Base-by-base conservation (phyloP, 2,888 invertebrate species). In the Craniophora ligustri region DNA sequence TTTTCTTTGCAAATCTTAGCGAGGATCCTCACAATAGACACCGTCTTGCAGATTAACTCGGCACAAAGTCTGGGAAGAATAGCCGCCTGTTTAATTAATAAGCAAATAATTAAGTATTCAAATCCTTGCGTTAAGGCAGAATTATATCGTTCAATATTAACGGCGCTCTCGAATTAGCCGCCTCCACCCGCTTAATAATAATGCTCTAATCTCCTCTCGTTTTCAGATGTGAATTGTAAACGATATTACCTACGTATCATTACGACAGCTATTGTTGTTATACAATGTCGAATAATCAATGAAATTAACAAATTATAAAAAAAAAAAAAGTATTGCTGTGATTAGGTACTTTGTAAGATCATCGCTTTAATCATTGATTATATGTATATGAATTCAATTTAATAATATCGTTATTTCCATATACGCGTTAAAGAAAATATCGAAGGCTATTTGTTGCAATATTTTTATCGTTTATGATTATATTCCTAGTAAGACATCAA, bases 81-180 rank as follows among this genome's bases (percentile, higher is more conserved):
- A 46, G 47, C 41, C 46, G 36, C 48, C 36, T 57, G 54, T 60
- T 64, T 74, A 71, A 76, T 79, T 77, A 76, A 77, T 76, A 70
- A 76, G 77, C 69, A 73, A 78, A 74, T 73, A 68, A 76, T 75
- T 72, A 53, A 67, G 59, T 49, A 68, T 74, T 72, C 59, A 64
- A 68, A 74, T 70, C 61, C 70, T 55, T 49, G 50, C 57, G 51
- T 60, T 57, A 53, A 62, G 55, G 39, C 51, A 47, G 64, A 31
- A 56, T 69, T 59, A 69, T 51, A 44, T 51, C 60, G 49, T 65
- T 66, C 54, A 73, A 73, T 76, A 74, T 76, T 61, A 61, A 50
- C 46, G 57, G 40, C 28, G 23, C 11, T 41, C 41, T 51, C 42
- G 60, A 66, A 61, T 60, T 65, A 71, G 47, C 55, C 40, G 46